Evolutionary conservation across 2,888 invertebrate species (phyloP).

Genomic region (Tiliacea aurago): DNA sequence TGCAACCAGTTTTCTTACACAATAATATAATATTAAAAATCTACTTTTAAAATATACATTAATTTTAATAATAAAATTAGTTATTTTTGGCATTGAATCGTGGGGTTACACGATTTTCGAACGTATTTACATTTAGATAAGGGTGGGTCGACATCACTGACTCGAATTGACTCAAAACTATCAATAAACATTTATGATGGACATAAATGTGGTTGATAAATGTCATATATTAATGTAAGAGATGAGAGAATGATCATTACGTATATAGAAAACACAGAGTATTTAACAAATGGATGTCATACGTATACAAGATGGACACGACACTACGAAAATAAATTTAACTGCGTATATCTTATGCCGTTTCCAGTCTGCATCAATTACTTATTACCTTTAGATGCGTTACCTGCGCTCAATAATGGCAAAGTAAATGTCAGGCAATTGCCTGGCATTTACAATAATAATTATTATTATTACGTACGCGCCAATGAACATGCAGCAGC

Average conservation of each 20-base stretch:
- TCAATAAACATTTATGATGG: constrained; percentile 49
- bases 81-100: constrained; percentile 83
- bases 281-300: constrained; percentile 17
- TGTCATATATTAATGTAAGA: constrained; percentile 40
- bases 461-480: no score
- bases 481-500: no score
- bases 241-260: constrained; percentile 37
- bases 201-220: constrained; percentile 46
- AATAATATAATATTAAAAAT: constrained; percentile 71
- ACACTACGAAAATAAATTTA: background rate
- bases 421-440: no score
- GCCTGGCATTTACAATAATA: no score
- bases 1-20: constrained; percentile 78
- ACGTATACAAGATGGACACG: background rate
- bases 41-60: constrained; percentile 75
- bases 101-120: constrained; percentile 72
- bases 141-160: constrained; percentile 72
- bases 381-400: no score
- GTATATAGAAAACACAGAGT: constrained; percentile 29
- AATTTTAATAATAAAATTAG: constrained; percentile 74
- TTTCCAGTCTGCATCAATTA: no score
- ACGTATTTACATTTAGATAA: constrained; percentile 76
- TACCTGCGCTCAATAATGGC: no score
- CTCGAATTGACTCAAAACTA: constrained; percentile 66
- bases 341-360: background rate